These are phyloP conservation scores for Sarcophaga variegata DNA, from an alignment of 2,888 invertebrate genomes.

Conservation along the genomic window DNA sequence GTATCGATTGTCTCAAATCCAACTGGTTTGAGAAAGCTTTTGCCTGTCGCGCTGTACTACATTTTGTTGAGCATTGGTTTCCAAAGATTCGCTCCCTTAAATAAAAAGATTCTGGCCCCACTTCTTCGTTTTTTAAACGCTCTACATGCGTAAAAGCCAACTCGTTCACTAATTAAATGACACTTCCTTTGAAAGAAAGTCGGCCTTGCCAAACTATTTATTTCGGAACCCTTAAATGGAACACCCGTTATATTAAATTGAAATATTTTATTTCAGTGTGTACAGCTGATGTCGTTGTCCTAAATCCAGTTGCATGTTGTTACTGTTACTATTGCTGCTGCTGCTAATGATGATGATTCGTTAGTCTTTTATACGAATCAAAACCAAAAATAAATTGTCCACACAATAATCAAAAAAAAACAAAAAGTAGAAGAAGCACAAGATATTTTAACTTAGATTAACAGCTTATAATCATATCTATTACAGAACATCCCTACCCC, in stretches of 20 bases:
- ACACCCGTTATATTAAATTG: not conserved
- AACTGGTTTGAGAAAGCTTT: no score
- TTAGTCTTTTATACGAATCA: constrained; percentile 46
- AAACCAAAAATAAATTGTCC: constrained; percentile 64
- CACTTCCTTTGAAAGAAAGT: no score
- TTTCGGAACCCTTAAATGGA: no score
- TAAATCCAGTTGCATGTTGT: not conserved
- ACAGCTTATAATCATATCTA: constrained; percentile 70
- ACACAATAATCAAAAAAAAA: not conserved
- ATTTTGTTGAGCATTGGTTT: no score
- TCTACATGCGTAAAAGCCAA: no score
- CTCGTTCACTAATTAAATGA: no score
- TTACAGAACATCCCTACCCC: constrained; percentile 29
- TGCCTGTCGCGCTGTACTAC: no score
- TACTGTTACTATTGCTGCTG: constrained; percentile 22
- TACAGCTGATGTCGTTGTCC: constrained; percentile 42
- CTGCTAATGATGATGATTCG: constrained; percentile 27
- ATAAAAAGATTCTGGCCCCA: no score
- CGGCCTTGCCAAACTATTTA: no score
- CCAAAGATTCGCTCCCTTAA: no score
- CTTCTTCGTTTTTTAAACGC: no score
- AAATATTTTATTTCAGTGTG: constrained; percentile 11
- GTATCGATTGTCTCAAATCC: no score
- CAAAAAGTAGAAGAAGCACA: not conserved
- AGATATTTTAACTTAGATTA: constrained; percentile 68